A percentile compares a stretch with the other conserved stretches of the same genome.
These are phyloP conservation scores for Phalacrocorax brasilianus DNA, from an alignment of 2,113 vertebrate genomes.

Conservation along the genomic window DNA sequence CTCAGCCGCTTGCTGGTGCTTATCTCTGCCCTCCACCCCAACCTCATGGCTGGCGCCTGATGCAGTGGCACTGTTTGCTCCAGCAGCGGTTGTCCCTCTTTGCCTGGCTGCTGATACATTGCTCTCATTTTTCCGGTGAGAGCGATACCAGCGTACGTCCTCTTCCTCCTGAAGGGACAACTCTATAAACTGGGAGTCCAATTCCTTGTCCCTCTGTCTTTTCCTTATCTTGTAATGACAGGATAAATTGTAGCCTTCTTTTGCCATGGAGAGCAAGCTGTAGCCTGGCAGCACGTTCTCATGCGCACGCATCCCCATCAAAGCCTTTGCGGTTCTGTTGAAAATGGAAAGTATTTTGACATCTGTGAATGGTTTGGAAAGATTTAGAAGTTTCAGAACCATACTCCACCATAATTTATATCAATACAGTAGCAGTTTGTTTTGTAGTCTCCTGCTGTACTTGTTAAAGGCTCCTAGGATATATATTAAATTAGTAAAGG, in stretches of 20 bases:
- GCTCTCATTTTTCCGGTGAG: neutral
- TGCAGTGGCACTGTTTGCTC: neutral
- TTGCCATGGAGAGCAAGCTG: neutral
- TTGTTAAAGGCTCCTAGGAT: neutral
- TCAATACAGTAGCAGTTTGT: neutral
- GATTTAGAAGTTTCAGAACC: neutral
- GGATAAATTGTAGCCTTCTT: neutral
- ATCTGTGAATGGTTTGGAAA: neutral
- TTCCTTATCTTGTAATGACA: neutral
- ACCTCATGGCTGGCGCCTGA: neutral
- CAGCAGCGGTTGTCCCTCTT: neutral
- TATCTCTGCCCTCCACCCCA: neutral
- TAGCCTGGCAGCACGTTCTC: neutral
- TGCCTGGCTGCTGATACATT: neutral
- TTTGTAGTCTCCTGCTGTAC: neutral
- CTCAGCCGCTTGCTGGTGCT: neutral
- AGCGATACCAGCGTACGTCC: neutral
- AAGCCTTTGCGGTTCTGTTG: neutral
- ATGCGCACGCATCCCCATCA: neutral
- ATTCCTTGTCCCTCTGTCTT: neutral
- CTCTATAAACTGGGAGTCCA: neutral
- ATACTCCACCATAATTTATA: neutral
- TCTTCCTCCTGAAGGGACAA: neutral
- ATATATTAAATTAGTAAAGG: neutral
- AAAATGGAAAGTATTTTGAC: neutral